Conservation (phyloP, 2,113 vertebrate genomes). For the Fulmarus glacialis region DNA sequence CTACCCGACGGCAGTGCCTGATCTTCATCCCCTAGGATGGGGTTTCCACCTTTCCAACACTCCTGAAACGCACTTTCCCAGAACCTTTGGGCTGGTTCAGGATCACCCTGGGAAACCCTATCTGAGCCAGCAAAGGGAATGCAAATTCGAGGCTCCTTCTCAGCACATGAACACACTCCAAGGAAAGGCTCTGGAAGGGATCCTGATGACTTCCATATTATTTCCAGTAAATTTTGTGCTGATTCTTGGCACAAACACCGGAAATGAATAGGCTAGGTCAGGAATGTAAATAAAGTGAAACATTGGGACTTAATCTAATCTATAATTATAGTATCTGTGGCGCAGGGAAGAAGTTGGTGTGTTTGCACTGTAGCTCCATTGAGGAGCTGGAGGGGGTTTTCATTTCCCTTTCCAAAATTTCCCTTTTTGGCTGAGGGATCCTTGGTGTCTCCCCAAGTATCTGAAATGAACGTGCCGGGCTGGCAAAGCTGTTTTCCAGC, state of each 20-base stretch:
- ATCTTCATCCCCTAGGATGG: neutral
- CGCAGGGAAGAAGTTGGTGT: conserved; percentile 14
- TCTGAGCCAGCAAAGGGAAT: neutral
- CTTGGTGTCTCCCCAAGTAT: conserved; percentile 15
- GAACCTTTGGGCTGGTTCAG: neutral
- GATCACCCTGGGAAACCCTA: neutral
- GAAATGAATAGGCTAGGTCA: conserved; percentile 73
- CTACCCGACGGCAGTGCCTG: neutral
- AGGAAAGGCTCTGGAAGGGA: conserved; percentile 64
- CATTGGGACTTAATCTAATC: conserved; percentile 70
- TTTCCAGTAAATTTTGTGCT: conserved; percentile 77
- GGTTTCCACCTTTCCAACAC: neutral
- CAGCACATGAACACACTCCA: conserved; percentile 26
- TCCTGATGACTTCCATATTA: conserved; percentile 73
- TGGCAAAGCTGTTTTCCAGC: conserved; percentile 42
- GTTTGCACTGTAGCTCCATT: neutral
- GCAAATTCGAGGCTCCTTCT: conserved; percentile 14
- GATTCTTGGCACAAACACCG: conserved; percentile 72
- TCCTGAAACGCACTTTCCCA: neutral
- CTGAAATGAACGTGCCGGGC: conserved; percentile 5
- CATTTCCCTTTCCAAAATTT: neutral
- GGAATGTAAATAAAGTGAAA: conserved; percentile 78
- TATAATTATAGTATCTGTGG: conserved; percentile 72
- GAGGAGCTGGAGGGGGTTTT: neutral
- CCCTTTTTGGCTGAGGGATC: conserved; percentile 3